phyloP scores from a whole-genome alignment of 2,797 vertebrate genomes.

The Anguilla megastoma region DNA sequence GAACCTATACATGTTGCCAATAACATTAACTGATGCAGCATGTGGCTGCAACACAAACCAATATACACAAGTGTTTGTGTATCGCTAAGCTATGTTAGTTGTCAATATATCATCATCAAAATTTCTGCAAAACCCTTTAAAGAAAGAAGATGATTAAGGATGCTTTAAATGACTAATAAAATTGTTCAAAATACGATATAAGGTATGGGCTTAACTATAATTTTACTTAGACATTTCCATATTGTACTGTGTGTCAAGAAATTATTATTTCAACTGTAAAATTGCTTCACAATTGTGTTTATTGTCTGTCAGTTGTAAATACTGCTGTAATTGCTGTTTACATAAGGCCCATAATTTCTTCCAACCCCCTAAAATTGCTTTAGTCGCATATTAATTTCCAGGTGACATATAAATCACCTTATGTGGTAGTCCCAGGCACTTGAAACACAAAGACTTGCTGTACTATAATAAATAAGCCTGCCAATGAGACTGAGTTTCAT shows the following conservation, averaged over 20 bases:
- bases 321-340: not conserved
- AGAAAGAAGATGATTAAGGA: not conserved
- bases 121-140: not conserved
- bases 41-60: not conserved
- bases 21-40: not conserved
- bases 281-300: no score
- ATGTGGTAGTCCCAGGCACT: not conserved
- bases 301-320: no score
- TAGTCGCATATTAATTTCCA: not conserved
- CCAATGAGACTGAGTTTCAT: not conserved
- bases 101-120: not conserved
- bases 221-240: no score
- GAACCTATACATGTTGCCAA: not conserved
- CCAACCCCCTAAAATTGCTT: not conserved
- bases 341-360: not conserved
- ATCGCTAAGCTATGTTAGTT: not conserved
- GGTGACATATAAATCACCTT: not conserved
- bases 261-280: no score
- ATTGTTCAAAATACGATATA: no score
- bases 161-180: no score
- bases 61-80: not conserved
- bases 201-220: no score
- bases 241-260: no score
- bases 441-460: not conserved
- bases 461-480: not conserved